Percentiles rank a stretch among this genome's conserved stretches.
phyloP scores from a whole-genome alignment of 2,888 invertebrate genomes.

The Cacoxenus indagator region DNA sequence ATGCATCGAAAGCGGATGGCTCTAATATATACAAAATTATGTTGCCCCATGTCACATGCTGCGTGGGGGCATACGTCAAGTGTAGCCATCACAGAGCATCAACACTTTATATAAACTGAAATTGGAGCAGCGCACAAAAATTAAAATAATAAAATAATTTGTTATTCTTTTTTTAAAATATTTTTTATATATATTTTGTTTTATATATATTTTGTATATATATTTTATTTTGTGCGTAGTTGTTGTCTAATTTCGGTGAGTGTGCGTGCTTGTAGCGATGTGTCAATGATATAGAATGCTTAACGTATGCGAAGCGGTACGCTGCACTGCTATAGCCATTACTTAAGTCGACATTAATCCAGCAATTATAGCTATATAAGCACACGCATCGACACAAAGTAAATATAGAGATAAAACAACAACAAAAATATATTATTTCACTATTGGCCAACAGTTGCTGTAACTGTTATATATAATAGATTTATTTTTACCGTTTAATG shows the following conservation, averaged over 20 bases:
- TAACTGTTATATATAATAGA: conserved; percentile 25
- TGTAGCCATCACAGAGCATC: not conserved
- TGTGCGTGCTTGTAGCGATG: not conserved
- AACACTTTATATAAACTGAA: not conserved
- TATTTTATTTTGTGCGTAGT: no score
- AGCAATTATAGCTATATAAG: conserved; percentile 39
- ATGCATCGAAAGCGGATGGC: not conserved
- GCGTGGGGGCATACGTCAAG: conserved; percentile 12
- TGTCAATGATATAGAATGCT: not conserved
- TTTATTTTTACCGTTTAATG: no score
- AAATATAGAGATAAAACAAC: not conserved
- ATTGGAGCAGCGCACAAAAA: conserved; percentile 12
- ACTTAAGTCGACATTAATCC: conserved; percentile 60
- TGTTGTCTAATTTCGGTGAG: not conserved
- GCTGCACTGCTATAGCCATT: conserved; percentile 43
- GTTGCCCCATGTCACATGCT: not conserved
- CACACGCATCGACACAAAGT: not conserved
- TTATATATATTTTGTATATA: no score
- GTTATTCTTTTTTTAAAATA: no score
- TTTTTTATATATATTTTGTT: no score
- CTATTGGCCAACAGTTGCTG: not conserved
- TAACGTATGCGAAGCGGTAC: not conserved
- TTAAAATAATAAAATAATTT: no score
- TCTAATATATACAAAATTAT: no score
- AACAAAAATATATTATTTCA: not conserved